A percentile compares a stretch with the other conserved stretches of the same genome.
phyloP scores from a whole-genome alignment of 1,140 invertebrate genomes.

The Trachelipus rathkii region DNA sequence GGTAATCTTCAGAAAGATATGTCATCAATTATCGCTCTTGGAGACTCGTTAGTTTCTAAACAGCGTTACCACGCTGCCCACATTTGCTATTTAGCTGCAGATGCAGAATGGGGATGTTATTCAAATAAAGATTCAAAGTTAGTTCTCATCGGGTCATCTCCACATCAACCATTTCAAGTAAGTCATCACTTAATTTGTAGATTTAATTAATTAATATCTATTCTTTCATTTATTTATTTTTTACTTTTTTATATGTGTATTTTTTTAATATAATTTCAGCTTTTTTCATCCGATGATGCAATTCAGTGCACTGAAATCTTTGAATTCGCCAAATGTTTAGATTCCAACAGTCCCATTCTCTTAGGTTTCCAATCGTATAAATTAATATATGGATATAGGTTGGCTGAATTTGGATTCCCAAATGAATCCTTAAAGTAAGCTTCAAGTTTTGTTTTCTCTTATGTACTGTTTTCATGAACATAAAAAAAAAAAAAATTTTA shows the following conservation, averaged over 20 bases:
- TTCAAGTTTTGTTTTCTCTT: neutral
- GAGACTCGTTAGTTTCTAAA: slow-evolving; percentile 59
- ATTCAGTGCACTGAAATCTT: slow-evolving; percentile 92
- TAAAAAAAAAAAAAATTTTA: too few species aligned
- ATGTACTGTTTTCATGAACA: too few species aligned
- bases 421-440: slow-evolving; percentile 66
- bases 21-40: slow-evolving; percentile 73
- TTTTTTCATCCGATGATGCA: slow-evolving; percentile 74
- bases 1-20: slow-evolving; percentile 72
- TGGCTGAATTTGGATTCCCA: slow-evolving; percentile 44
- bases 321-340: slow-evolving; percentile 82
- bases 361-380: slow-evolving; percentile 47
- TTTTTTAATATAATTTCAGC: slow-evolving; percentile 45
- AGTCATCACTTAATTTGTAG: too few species aligned
- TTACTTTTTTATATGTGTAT: neutral
- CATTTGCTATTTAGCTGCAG: slow-evolving; percentile 87
- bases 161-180: slow-evolving; percentile 37
- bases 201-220: too few species aligned
- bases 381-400: slow-evolving; percentile 32
- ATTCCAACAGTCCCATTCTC: slow-evolving; percentile 62
- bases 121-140: slow-evolving; percentile 61
- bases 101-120: slow-evolving; percentile 67
- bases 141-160: slow-evolving; percentile 71
- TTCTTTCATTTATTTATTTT: too few species aligned
- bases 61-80: slow-evolving; percentile 75